Evolutionary conservation across 2,888 invertebrate genomes (phyloP), one percentile per base, ranked within the genome.

Genomic region (Cancer borealis): DNA sequence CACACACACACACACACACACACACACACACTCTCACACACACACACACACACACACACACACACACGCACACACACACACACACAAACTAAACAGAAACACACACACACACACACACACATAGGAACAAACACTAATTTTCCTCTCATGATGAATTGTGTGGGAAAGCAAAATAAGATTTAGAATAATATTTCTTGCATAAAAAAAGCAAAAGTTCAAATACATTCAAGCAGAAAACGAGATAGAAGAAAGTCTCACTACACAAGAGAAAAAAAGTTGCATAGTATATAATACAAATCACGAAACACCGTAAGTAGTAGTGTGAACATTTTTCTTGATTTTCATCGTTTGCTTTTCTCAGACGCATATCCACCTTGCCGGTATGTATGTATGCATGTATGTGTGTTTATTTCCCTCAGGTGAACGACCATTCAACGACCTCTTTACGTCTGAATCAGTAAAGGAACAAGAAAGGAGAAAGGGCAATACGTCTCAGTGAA

Each of bases 361-460:
- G 66, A 66, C 66, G 8, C n/a, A 66, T 21, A 66, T 21, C 66
- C 66, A 66, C 66, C n/a, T 5, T n/a, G n/a, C 66, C 66, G 8
- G 66, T 66, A 54, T 17, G 14, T 39, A 39, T 39, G 39, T 39
- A 39, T 54, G 54, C 12, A 54, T 10, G 12, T 49, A 17, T n/a
- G 21, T 66, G 1, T 66, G 6, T 21, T n/a, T n/a, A 5, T n/a
- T 66, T 21, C 21, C 3, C 66, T 66, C n/a, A 66, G 66, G 66
- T 66, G 66, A 66, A 66, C 66, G 66, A 66, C 66, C 66, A 66
- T 21, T n/a, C n/a, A 66, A 66, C 54, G 54, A n/a, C 66, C 66
- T 66, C n/a, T 21, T 21, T 66, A 66, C 66, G 66, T 21, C n/a
- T n/a, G n/a, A 21, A n/a, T 66, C 66, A 66, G 66, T 66, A 3